Base-by-base conservation (phyloP, 2,888 invertebrate genomes). In the Ecdyonurus torrentis region DNA sequence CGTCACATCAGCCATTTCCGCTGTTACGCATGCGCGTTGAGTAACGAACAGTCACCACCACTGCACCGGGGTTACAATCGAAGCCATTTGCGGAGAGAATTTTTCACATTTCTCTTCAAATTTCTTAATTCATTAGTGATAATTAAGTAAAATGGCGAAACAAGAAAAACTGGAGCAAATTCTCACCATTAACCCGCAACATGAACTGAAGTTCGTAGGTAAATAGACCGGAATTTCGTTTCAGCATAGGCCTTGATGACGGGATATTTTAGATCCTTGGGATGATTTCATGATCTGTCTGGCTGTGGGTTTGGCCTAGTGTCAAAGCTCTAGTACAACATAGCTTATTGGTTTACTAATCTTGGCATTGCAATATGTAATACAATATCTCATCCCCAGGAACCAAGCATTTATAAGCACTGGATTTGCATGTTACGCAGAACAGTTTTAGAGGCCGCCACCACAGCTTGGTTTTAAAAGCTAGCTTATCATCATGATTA, bases 131-230 rank as follows among this genome's bases (percentile, higher is more conserved):
- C 19, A 61, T 61, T 24, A 15, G n/a, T 66, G 65, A 59, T 59
- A 61, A 63, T 61, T 71, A 72, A 79, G 37, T 10, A 55, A 55
- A n/a, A 55, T 55, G 55, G n/a, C 22, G 7, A 55, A 55, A 55
- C 19, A 22, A n/a, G 55, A 55, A 20, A 84, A 83, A 74, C 83
- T 83, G 71, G 87, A 88, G 75, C 89, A 89, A 76, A 83, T 90
- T 75, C 80, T 93, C 77, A 80, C 82, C 75, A 89, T 93, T 83
- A 89, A 91, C 73, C 93, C 93, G 71, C 85, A 86, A 78, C 83
- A 83, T 78, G 93, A 92, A 79, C 83, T 93, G 72, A 88, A 86
- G 81, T 93, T 93, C 79, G 83, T 85, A 82, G 92, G 93, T 92
- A 80, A 84, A 86, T 77, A 58, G 15, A 18, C 20, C 22, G 68